These are phyloP conservation scores for Priocnemis perturbator DNA, from an alignment of 2,888 invertebrate genomes.

Conservation along the genomic window DNA sequence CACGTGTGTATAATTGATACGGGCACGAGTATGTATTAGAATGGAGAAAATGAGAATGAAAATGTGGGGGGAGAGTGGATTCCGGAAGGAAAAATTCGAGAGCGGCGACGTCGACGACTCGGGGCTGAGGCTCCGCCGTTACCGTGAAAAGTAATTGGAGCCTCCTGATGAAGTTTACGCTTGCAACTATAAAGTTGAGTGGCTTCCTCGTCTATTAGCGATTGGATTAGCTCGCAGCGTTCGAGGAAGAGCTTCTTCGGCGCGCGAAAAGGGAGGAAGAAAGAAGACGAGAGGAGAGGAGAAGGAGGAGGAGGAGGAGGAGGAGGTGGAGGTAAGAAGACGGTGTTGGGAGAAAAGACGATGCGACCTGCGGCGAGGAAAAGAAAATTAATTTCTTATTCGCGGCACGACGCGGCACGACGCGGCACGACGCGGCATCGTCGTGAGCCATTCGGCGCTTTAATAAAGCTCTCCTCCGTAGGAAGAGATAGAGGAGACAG, in stretches of 20 bases:
- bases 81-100: background rate
- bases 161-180: slow-evolving; percentile 57
- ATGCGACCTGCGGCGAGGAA: slow-evolving; percentile 23
- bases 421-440: slow-evolving; percentile 45
- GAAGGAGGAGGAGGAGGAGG: slow-evolving; percentile 15
- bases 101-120: slow-evolving; percentile 12
- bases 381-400: slow-evolving; percentile 59
- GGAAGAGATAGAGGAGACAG: slow-evolving; percentile 8
- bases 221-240: slow-evolving; percentile 48
- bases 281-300: background rate
- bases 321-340: slow-evolving; percentile 1
- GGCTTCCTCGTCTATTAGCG: slow-evolving; percentile 50
- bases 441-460: slow-evolving; percentile 38
- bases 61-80: too few relatives aligned
- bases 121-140: slow-evolving; percentile 25
- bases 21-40: too few relatives aligned
- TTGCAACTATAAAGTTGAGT: slow-evolving; percentile 55
- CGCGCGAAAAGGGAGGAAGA: background rate
- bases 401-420: slow-evolving; percentile 43
- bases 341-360: too few relatives aligned
- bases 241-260: background rate
- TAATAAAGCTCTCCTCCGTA: slow-evolving; percentile 19
- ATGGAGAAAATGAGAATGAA: too few relatives aligned
- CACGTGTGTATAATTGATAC: too few relatives aligned
- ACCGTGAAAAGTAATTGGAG: slow-evolving; percentile 55